phyloP scores from a whole-genome alignment of 2,888 invertebrate genomes.

The Rhamnusium bicolor region DNA sequence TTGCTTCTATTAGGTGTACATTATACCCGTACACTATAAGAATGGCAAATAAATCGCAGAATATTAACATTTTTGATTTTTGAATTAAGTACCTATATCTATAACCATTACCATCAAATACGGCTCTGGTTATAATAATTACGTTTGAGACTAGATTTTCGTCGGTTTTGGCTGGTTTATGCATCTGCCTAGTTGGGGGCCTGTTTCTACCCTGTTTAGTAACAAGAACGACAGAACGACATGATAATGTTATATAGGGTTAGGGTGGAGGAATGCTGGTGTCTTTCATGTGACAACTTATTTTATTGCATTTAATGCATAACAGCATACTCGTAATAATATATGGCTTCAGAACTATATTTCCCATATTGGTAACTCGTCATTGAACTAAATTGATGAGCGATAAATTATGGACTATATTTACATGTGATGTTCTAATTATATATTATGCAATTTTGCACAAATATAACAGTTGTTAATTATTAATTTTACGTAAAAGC shows the following conservation, averaged over 20 bases:
- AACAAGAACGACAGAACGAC: not conserved
- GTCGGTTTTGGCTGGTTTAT: conserved; percentile 25
- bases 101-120: not conserved
- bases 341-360: not conserved
- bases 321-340: not conserved
- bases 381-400: not conserved
- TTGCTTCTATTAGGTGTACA: no score
- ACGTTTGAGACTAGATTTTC: conserved; percentile 24
- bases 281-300: conserved; percentile 24
- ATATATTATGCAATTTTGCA: no score
- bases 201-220: conserved; percentile 20
- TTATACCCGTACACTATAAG: no score
- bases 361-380: not conserved
- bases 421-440: no score
- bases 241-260: not conserved
- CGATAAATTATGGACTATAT: not conserved
- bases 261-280: conserved; percentile 13
- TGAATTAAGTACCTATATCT: no score
- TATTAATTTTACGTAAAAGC: no score
- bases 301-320: conserved; percentile 15
- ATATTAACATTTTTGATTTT: no score
- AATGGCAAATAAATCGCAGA: no score
- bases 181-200: conserved; percentile 34
- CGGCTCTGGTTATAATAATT: conserved; percentile 25
- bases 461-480: no score